These are phyloP conservation scores for Squalus acanthias DNA, from an alignment of 2,797 vertebrate genomes.

Conservation along the genomic window DNA sequence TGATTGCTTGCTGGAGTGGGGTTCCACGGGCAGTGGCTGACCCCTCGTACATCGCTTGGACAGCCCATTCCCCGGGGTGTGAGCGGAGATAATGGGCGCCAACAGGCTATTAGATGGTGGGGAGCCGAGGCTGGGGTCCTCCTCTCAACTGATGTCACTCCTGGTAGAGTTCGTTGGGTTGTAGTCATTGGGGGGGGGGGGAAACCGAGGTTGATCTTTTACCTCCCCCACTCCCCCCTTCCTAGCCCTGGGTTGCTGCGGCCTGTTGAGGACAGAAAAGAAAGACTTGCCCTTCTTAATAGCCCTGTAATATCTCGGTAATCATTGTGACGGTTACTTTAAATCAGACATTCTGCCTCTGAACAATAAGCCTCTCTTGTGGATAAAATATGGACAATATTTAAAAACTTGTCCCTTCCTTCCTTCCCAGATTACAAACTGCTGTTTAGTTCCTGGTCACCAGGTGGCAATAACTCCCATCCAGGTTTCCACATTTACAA, in stretches of 20 bases:
- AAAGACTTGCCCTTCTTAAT: background rate
- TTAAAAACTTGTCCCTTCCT: too few species aligned
- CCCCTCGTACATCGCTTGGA: background rate
- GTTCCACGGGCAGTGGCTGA: background rate
- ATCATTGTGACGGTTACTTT: background rate
- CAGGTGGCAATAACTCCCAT: background rate
- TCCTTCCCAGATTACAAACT: background rate
- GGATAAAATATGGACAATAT: background rate
- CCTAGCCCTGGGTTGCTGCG: background rate
- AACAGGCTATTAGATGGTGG: background rate
- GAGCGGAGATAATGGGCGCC: background rate
- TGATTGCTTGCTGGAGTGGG: background rate
- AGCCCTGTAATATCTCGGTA: background rate
- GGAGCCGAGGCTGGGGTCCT: background rate
- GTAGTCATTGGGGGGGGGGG: background rate
- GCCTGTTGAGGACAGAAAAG: background rate
- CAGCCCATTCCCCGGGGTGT: background rate
- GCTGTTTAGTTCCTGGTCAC: background rate
- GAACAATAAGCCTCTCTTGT: background rate
- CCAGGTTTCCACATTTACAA: background rate
- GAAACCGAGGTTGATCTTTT: background rate
- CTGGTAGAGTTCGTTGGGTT: background rate
- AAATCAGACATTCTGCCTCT: background rate
- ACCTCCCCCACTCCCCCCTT: background rate
- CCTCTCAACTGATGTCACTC: background rate